These are phyloP conservation scores for Hypsopygia costalis DNA, from an alignment of 2,888 invertebrate species.

Conservation along the genomic window DNA sequence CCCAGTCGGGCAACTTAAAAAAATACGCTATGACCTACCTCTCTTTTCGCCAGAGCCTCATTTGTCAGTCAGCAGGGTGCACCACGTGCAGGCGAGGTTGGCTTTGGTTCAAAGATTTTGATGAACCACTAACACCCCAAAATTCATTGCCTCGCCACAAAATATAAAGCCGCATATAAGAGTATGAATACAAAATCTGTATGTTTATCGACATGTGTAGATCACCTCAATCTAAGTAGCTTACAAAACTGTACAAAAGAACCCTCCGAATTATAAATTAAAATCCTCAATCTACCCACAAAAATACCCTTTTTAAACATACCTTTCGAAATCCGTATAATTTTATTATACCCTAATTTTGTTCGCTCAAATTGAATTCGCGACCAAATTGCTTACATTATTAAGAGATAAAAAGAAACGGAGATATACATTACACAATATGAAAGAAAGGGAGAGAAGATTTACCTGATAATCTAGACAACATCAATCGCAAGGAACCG, in stretches of 20 bases:
- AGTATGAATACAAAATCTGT: too few relatives aligned
- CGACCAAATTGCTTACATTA: constrained; percentile 47
- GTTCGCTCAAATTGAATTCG: constrained; percentile 52
- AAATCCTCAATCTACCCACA: constrained; percentile 5
- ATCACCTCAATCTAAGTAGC: not conserved
- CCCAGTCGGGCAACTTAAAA: too few relatives aligned
- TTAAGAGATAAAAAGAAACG: constrained; percentile 25
- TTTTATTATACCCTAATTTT: constrained; percentile 66
- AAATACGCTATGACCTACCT: too few relatives aligned
- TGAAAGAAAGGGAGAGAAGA: constrained; percentile 26
- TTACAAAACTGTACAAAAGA: constrained; percentile 9
- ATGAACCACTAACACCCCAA: too few relatives aligned
- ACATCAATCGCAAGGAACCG: constrained; percentile 48
- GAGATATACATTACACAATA: constrained; percentile 15
- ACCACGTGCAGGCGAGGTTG: too few relatives aligned
- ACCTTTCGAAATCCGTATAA: constrained; percentile 60
- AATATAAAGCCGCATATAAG: too few relatives aligned
- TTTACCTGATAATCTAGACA: constrained; percentile 43
- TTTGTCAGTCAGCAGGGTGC: too few relatives aligned
- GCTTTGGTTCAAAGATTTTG: too few relatives aligned
- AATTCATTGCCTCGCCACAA: too few relatives aligned
- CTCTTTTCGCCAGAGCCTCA: too few relatives aligned
- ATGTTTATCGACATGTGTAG: not conserved
- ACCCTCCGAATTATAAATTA: constrained; percentile 7
- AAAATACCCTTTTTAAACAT: not conserved